Evolutionary conservation across 1,140 invertebrate species (phyloP), one percentile per base, ranked within the genome.

Genomic region (Saccostrea glomerata): DNA sequence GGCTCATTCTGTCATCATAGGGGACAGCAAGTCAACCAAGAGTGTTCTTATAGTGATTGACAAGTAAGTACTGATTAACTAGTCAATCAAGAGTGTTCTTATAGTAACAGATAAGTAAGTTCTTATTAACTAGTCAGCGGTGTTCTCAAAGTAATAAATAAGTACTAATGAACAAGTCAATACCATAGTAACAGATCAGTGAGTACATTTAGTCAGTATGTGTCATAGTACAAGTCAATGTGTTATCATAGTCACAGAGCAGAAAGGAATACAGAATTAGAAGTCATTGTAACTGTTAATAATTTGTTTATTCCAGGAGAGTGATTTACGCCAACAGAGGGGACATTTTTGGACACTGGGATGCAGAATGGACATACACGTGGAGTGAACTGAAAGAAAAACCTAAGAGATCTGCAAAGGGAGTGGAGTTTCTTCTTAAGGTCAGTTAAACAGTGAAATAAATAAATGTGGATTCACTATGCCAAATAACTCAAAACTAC

Each of bases 1-100:
- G 30, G 30, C 9, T 25, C 6, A 77, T 25, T 82, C 97, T 92
- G 97, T 98, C 54, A 95, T 99, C 20, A 94, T 99, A 85, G 96
- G 9, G 36, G 9, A 47, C 47, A 47, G 47, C 9, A 2, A 47
- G 47, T 47, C 47, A 47, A 7, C 30, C 30, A 36, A 36, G 30
- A 7, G 47, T 63, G 60, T 63, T 0, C 5, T 47, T 7, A 47
- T 47, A 47, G 9, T 63, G 2, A 63, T 17, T 7, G 47, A 47
- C 5, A 47, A 47, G 47, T 47, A 9, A 47, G 47, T 47, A 47
- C 47, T 47, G 9, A 7, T 7, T 9, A 47, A 9, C 58, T 97
- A 97, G 25, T 97, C 90, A 54, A 77, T 30, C 25, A 77, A 77
- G 70, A 77, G 70, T 77, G 25, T 77, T 0, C 70, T 77, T 36